Evolutionary conservation across 2,113 vertebrate genomes (phyloP), one percentile per base, ranked within the genome.

Genomic region (Chroicocephalus ridibundus): DNA sequence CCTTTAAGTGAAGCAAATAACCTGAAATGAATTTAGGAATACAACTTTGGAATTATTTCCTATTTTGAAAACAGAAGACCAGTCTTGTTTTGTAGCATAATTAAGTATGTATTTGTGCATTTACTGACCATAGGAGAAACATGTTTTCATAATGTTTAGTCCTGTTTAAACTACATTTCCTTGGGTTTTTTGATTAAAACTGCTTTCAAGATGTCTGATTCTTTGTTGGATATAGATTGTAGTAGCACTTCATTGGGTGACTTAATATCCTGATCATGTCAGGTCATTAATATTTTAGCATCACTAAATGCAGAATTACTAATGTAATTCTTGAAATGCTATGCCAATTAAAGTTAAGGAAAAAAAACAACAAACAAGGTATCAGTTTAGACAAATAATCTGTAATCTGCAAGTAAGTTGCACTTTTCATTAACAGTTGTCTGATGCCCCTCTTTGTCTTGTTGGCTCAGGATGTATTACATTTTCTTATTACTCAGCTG

Each of bases 401-500:
- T 78, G 22, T 52, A 81, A 22, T 42, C 32, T 80, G 17, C 27
- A 5, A 54, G 14, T n/a, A 55, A 84, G 5, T 64, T 93, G 40
- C 40, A 49, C n/a, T 81, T 52, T 58, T 52, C 51, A 34, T 70
- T 80, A 83, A 19, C 11, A 52, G 22, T 75, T 78, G 10, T 81
- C 38, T 74, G 36, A 54, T 74, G 71, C 55, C 26, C 11, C 62
- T 24, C 68, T 91, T 86, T 68, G 40, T 78, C 80, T 55, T 66
- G 44, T 78, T 88, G 83, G 47, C 86, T 96, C 38, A 55, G 76
- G 83, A 76, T 4, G 1, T 83, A 72, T 40, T 68, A 29, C 14
- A 6, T 68, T 90, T 94, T 90, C n/a, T 64, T 88, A 52, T 61
- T 91, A 75, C 77, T 94, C 82, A 79, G 83, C 69, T 88, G 72